Evolutionary conservation across 2,888 invertebrate genomes (phyloP).

Genomic region (Cephonodes hylas): DNA sequence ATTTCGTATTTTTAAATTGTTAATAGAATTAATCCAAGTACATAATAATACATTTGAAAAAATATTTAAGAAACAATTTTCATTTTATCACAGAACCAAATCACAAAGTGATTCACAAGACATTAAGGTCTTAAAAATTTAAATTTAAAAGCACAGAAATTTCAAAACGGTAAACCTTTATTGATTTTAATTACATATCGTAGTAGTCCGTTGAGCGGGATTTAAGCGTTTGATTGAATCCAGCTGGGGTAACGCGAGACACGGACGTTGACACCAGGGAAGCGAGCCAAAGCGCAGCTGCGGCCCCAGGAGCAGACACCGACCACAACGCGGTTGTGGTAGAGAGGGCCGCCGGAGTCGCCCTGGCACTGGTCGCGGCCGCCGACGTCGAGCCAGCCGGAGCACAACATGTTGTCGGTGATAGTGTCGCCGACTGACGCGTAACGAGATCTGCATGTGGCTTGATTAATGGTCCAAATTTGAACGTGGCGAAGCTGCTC

Average conservation of each 20-base stretch:
- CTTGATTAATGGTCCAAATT: conserved; percentile 40
- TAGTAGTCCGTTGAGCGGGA: too few relatives aligned
- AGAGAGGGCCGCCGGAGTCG: conserved; percentile 54
- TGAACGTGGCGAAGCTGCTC: conserved; percentile 47
- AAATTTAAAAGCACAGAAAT: too few relatives aligned
- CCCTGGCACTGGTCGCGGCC: conserved; percentile 61
- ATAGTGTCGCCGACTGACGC: conserved; percentile 19
- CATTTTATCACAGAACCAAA: too few relatives aligned
- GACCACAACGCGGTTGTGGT: conserved; percentile 45
- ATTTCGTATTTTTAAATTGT: too few relatives aligned
- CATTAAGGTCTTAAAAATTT: too few relatives aligned
- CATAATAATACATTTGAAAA: too few relatives aligned
- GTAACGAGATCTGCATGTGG: conserved; percentile 36
- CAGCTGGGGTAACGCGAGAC: conserved; percentile 45
- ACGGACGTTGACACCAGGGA: conserved; percentile 51
- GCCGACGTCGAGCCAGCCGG: conserved; percentile 44
- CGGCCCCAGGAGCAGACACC: conserved; percentile 51
- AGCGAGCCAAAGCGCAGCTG: conserved; percentile 38
- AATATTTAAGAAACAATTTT: too few relatives aligned
- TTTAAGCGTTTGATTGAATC: conserved; percentile 45
- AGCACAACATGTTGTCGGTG: conserved; percentile 40
- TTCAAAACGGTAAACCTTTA: too few relatives aligned
- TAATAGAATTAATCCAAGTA: too few relatives aligned
- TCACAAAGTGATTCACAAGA: too few relatives aligned
- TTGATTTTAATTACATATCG: too few relatives aligned